Base-by-base conservation (phyloP, 1,140 invertebrate species). In the Anastatus disparis region DNA sequence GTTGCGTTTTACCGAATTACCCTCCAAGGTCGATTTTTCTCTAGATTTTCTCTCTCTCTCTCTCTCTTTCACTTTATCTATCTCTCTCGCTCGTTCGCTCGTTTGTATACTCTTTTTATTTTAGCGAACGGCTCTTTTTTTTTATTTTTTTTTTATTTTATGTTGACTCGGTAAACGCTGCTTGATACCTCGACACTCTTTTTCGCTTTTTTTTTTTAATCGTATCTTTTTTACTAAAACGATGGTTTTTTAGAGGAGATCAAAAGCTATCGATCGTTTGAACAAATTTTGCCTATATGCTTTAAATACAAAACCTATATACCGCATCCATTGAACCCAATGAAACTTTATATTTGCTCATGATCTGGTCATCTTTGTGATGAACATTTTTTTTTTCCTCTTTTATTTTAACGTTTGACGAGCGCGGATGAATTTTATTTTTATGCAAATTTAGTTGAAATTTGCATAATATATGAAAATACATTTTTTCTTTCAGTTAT, bases 1-100 rank as follows among this genome's bases (percentile, higher is more conserved):
- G 42, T 31, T 40, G 55, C 48, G 22, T 53, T 65, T 65, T 65
- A 40, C 9, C 56, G 40, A 62, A 63, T 63, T 56, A 58, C 29
- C 53, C n/a, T n/a, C n/a, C 38, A 70, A 64, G 68, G 59, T 70
- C 53, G 52, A 38, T 46, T 64, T 70, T 70, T 26, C n/a, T n/a
- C 66, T n/a, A 27, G 50, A 55, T 48, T 58, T n/a, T n/a, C n/a
- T n/a, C n/a, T n/a, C n/a, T n/a, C n/a, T 64, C 53, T 40, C 42
- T 24, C 27, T 12, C 56, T n/a, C 1, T 8, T 20, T n/a, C 22
- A 8, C 46, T 46, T 22, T 10, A 2, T 58, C 24, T 48, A 9
- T 35, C 31, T n/a, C 52, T 8, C 3, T 35, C 52, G 2, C 4
- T 55, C 17, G 3, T 31, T 2, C 31, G 3, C 6, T 38, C 31